Evolutionary conservation across 2,113 vertebrate genomes (phyloP).

Genomic region (Herpetotheres cachinnans): DNA sequence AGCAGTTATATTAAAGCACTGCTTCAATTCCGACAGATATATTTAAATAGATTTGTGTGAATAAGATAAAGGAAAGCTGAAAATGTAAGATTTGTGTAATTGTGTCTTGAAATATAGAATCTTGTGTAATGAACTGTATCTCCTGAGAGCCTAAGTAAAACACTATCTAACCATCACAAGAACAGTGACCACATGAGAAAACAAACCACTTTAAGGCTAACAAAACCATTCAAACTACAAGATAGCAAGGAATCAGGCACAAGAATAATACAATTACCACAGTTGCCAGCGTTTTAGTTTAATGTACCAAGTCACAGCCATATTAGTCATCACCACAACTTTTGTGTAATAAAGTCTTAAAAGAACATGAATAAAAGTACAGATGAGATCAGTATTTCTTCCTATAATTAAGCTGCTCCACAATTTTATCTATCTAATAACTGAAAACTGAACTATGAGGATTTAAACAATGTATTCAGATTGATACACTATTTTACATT

Average conservation of each 20-base stretch:
- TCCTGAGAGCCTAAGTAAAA: not conserved
- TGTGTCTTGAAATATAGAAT: not conserved
- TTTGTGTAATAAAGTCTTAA: not conserved
- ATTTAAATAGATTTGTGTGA: not conserved
- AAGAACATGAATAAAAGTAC: not conserved
- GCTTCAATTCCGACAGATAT: not conserved
- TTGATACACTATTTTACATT: not conserved
- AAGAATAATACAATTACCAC: not conserved
- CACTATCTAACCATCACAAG: not conserved
- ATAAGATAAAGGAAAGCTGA: not conserved
- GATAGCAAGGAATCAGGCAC: not conserved
- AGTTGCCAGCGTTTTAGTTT: not conserved
- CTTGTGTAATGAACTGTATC: not conserved
- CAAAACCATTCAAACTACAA: not conserved
- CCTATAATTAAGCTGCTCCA: not conserved
- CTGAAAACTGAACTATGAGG: not conserved
- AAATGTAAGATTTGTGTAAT: not conserved
- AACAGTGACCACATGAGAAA: not conserved
- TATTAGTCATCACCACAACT: not conserved
- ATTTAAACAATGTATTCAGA: not conserved
- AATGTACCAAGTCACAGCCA: not conserved
- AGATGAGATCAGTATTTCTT: not conserved
- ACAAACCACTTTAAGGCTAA: not conserved
- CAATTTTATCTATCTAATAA: not conserved
- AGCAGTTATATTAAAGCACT: conserved; percentile 4